phyloP scores from a whole-genome alignment of 2,113 vertebrate species.

The Rallus limicola region DNA sequence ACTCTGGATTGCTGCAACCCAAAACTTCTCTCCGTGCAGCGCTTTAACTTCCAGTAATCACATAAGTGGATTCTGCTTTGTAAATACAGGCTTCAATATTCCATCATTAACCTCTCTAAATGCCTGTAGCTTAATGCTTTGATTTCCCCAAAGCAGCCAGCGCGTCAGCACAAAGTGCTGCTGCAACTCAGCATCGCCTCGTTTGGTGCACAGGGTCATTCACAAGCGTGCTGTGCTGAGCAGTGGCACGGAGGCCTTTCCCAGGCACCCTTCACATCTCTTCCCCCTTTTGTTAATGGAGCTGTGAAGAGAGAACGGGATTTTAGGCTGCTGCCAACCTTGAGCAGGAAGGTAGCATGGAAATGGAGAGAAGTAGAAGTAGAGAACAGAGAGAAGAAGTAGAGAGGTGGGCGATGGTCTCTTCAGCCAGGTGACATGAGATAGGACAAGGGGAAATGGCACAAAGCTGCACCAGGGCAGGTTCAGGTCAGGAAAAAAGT shows the following conservation, averaged over 20 bases:
- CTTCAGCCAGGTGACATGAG: no score
- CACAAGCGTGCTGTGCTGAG: not conserved
- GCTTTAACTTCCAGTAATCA: not conserved
- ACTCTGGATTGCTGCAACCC: not conserved
- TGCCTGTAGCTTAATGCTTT: not conserved
- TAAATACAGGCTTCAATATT: not conserved
- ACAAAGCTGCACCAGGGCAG: no score
- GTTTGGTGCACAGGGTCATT: not conserved
- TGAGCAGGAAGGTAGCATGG: not conserved
- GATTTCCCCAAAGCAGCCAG: not conserved
- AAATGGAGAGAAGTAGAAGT: not conserved
- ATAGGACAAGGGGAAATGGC: no score
- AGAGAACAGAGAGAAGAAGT: no score
- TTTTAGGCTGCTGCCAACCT: not conserved
- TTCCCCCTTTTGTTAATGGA: not conserved
- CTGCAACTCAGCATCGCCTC: not conserved
- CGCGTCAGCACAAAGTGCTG: not conserved
- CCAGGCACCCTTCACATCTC: not conserved
- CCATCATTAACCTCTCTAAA: not conserved
- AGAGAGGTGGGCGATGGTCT: no score
- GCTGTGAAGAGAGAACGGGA: not conserved
- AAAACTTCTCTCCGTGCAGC: rapidly evolving
- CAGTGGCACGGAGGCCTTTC: not conserved
- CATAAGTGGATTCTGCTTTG: not conserved
- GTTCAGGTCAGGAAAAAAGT: no score